Evolutionary conservation across 2,797 vertebrate genomes (phyloP).

Genomic region (Dallia pectoralis): DNA sequence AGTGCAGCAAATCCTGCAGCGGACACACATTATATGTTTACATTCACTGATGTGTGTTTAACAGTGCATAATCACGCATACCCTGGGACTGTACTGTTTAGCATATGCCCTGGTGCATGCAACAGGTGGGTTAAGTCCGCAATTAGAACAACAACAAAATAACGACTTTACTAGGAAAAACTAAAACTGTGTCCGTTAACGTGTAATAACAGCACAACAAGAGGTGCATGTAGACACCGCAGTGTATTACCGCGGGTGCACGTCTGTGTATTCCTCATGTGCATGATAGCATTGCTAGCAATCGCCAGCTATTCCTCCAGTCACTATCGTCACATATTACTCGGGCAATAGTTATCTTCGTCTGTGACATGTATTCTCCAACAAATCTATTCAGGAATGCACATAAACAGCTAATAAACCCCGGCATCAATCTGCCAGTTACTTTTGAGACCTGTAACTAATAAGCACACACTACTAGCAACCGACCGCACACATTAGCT

Average conservation of each 20-base stretch:
- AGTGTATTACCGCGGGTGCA: background rate
- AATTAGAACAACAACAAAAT: background rate
- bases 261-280: background rate
- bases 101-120: background rate
- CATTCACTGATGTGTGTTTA: background rate
- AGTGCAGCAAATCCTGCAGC: background rate
- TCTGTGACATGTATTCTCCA: background rate
- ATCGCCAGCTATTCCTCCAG: background rate
- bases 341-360: background rate
- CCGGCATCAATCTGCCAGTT: background rate
- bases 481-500: no score
- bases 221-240: background rate
- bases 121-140: background rate
- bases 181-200: background rate
- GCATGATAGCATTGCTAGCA: background rate
- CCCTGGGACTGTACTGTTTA: background rate
- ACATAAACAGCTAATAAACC: background rate
- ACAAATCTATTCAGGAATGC: background rate
- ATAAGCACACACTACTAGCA: no score
- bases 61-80: background rate
- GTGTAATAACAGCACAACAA: background rate
- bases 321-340: background rate
- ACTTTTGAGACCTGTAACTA: background rate
- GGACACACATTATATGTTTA: background rate
- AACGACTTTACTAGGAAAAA: background rate